Base-by-base conservation (phyloP, 2,113 vertebrate species). In the Chrysochloris asiatica region DNA sequence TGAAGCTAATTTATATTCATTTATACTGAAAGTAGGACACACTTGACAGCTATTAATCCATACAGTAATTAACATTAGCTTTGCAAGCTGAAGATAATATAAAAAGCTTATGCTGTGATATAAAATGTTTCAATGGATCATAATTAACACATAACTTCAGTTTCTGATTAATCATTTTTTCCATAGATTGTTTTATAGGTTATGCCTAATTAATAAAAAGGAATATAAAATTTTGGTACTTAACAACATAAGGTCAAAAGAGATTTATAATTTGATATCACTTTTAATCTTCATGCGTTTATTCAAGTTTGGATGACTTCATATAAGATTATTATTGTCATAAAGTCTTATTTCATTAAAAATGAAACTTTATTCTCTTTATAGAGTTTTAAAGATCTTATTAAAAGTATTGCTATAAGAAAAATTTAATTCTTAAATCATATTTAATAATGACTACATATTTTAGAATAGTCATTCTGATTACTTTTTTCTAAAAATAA, bases 11-110 rank as follows among this genome's bases (percentile, higher is more conserved):
- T 97, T 97, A 76, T 95, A 86, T 96, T 97, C 93, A 95, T 90
- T 96, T 96, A 91, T 90, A 92, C 87, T 94, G 86, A 96, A 95
- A 85, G 48, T 90, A 96, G 90, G 83, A 78, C 71, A 94, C 88
- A 95, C 56, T 96, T 96, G 92, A 95, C 79, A 96, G 85, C 86
- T 97, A 95, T 96, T 97, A 97, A 96, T 95, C 86, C 93, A 81
- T 93, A 92, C 4, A 88, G 61, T 96, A 97, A 97, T 97, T 97
- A 97, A 69, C 75, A 94, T 94, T 91, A 96, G 52, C 95, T 93
- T 96, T 97, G 90, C 72, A 97, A 97, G 84, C 88, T 73, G 71
- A 93, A 97, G 95, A 95, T 96, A 97, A 93, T 92, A 81, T 80
- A 94, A 97, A 97, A 96, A 97, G 76, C 41, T 96, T 97, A 95